A percentile compares a stretch with the other conserved stretches of the same genome.
Conservation (phyloP, 2,113 vertebrate species). For the Neogobius melanostomus region DNA sequence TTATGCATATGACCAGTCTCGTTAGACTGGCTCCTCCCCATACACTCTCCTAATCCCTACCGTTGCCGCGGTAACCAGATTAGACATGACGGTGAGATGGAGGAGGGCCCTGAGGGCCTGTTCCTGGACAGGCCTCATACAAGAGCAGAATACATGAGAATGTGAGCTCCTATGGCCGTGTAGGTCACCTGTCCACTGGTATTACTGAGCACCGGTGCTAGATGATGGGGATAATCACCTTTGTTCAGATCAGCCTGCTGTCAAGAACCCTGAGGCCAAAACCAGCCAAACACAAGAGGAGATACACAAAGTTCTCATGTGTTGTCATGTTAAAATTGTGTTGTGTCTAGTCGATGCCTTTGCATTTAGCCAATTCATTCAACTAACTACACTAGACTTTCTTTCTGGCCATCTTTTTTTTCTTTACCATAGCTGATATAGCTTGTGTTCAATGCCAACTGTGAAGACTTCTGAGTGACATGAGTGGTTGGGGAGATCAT, state of each 20-base stretch:
- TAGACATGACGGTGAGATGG: conserved; percentile 63
- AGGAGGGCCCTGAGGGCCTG: conserved; percentile 60
- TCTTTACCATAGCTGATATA: not conserved
- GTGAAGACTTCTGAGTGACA: not conserved
- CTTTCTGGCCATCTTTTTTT: not conserved
- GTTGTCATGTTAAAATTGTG: not conserved
- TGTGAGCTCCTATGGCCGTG: conserved; percentile 43
- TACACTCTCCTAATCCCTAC: conserved; percentile 65
- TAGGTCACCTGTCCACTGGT: conserved; percentile 66
- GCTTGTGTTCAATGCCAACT: not conserved
- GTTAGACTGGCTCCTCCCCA: conserved; percentile 64
- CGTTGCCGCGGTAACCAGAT: conserved; percentile 72
- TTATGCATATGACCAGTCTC: conserved; percentile 74
- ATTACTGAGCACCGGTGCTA: conserved; percentile 45
- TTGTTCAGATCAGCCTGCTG: conserved; percentile 27
- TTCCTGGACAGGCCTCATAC: conserved; percentile 54
- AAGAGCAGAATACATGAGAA: conserved; percentile 31
- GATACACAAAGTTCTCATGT: conserved; percentile 1
- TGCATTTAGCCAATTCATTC: not conserved
- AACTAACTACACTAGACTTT: not conserved
- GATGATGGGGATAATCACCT: conserved; percentile 47
- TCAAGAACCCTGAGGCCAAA: conserved; percentile 12
- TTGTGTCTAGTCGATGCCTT: not conserved
- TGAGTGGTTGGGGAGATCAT: not conserved
- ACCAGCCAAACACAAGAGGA: not conserved